Evolutionary conservation across 2,888 invertebrate species (phyloP), one percentile per base, ranked within the genome.

Genomic region (Pyrrhia umbra): DNA sequence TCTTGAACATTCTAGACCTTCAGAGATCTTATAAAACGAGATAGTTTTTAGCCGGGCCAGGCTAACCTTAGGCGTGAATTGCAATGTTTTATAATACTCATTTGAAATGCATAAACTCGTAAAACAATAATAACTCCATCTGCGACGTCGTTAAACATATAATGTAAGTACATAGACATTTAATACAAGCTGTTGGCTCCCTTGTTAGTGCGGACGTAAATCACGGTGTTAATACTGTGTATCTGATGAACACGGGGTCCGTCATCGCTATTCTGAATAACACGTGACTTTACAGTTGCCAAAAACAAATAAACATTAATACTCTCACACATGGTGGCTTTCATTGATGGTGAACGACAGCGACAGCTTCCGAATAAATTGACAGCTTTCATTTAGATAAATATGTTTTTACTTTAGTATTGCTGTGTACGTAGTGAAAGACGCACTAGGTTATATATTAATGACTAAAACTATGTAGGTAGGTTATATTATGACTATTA

Each of bases 191-290:
- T 49, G 65, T 68, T 67, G 64, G 55, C 75, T 70, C 65, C 47
- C 46, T 47, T 50, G 62, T 70, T 47, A 39, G 9, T 55, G 13
- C 34, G 43, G 21, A 65, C 62, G 47, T 78, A 58, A 69, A 76
- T 71, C 65, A 68, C 67, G 74, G 66, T 54, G 65, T 30, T 54
- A 68, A 50, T 51, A 51, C 30, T 40, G 46, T 46, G 58, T 39
- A 62, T 73, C 55, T 70, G 51, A 20, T 59, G 55, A 46, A 47
- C 55, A 66, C 47, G 46, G 64, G 49, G 43, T 50, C 66, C 74
- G 77, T 82, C 85, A 86, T 68, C 64, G 59, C 81, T 87, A 85
- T 85, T 82, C 80, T 75, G 55, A 77, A 57, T 45, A 54, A 56
- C 81, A 83, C 81, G 82, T 82, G 84, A 84, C 61, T 45, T 25